These are phyloP conservation scores for Arion vulgaris DNA, from an alignment of 1,140 invertebrate genomes.

Conservation along the genomic window DNA sequence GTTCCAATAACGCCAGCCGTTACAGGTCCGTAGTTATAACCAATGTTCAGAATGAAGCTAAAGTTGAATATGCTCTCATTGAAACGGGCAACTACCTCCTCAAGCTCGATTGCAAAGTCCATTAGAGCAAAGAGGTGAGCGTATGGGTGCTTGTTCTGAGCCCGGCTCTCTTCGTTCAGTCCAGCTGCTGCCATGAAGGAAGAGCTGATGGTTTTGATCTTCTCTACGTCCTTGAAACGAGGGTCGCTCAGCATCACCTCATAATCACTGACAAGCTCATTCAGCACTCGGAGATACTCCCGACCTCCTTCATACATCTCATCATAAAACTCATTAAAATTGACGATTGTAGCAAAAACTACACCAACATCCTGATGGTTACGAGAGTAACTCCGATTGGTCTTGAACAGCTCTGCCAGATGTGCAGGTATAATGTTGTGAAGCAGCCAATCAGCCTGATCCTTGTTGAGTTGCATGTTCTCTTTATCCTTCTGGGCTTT, in stretches of 20 bases:
- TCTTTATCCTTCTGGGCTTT: slow-evolving; percentile 78
- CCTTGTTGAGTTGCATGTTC: slow-evolving; percentile 77
- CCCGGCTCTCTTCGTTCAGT: slow-evolving; percentile 82
- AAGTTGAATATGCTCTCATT: slow-evolving; percentile 91
- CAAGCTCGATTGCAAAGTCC: slow-evolving; percentile 91
- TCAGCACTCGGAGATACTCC: slow-evolving; percentile 93
- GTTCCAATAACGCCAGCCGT: slow-evolving; percentile 97
- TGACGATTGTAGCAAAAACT: slow-evolving; percentile 94
- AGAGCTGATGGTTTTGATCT: slow-evolving; percentile 98
- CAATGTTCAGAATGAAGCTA: slow-evolving; percentile 87
- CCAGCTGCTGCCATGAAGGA: slow-evolving; percentile 98
- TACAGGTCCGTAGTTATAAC: slow-evolving; percentile 85
- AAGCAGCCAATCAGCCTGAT: slow-evolving; percentile 95
- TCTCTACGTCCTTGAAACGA: slow-evolving; percentile 92
- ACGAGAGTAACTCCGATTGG: slow-evolving; percentile 94
- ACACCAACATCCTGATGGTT: slow-evolving; percentile 94
- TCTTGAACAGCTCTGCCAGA: slow-evolving; percentile 92
- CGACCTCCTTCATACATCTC: slow-evolving; percentile 89
- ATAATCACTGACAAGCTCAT: slow-evolving; percentile 95
- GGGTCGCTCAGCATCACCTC: slow-evolving; percentile 89
- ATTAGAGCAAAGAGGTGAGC: slow-evolving; percentile 88
- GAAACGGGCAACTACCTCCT: slow-evolving; percentile 85
- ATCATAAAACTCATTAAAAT: slow-evolving; percentile 97
- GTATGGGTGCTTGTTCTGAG: slow-evolving; percentile 77
- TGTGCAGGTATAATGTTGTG: slow-evolving; percentile 97